Evolutionary conservation across 2,888 invertebrate species (phyloP).

Genomic region (Agrilus cyanescens): DNA sequence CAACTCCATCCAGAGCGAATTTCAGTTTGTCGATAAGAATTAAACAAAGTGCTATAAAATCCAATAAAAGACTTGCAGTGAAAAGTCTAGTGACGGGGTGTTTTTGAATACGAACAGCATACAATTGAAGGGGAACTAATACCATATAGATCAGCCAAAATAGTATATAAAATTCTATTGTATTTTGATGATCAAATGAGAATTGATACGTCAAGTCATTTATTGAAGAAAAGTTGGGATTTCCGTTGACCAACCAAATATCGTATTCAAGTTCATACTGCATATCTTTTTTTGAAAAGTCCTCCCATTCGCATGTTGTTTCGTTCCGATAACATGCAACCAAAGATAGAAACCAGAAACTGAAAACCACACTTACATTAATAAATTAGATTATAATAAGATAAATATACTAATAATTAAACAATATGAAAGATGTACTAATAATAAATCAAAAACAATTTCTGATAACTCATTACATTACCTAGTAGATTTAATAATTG

Average conservation of each 20-base stretch:
- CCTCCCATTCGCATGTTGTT: slow-evolving; percentile 73
- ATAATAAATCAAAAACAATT: too few relatives aligned
- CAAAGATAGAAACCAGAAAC: slow-evolving; percentile 93
- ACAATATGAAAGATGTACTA: not conserved
- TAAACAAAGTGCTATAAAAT: slow-evolving; percentile 74
- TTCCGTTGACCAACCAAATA: slow-evolving; percentile 93
- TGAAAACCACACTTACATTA: slow-evolving; percentile 34
- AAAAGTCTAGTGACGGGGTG: slow-evolving; percentile 87
- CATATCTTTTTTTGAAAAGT: slow-evolving; percentile 43
- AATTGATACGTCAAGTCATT: slow-evolving; percentile 90
- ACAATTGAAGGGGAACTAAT: slow-evolving; percentile 79
- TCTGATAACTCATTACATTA: too few relatives aligned
- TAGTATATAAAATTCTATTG: slow-evolving; percentile 78
- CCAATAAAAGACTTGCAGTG: slow-evolving; percentile 74
- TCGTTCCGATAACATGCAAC: slow-evolving; percentile 82
- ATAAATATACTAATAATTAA: not conserved
- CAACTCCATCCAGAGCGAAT: slow-evolving; percentile 84
- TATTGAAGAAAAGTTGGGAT: slow-evolving; percentile 76
- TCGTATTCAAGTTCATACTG: slow-evolving; percentile 60
- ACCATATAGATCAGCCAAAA: slow-evolving; percentile 77
- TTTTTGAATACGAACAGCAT: slow-evolving; percentile 77
- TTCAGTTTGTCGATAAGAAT: slow-evolving; percentile 82
- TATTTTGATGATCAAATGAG: slow-evolving; percentile 90
- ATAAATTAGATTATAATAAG: slow-evolving; percentile 3
- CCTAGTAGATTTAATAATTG: too few relatives aligned